Conservation (phyloP, 2,888 invertebrate species). For the Tiphia femorata region DNA sequence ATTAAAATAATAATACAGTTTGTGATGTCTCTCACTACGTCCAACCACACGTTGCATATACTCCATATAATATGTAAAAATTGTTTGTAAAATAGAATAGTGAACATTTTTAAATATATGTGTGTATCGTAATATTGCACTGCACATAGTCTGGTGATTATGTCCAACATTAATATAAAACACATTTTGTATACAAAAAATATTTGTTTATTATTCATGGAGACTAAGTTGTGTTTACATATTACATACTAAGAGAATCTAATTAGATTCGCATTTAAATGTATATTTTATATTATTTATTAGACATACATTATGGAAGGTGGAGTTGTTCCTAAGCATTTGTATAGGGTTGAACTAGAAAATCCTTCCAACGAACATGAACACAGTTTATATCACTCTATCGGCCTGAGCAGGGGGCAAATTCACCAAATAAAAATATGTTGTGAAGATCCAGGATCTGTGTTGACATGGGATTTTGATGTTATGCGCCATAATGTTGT, state of each 20-base stretch:
- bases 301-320: constrained; percentile 89
- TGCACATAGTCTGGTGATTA: too few relatives aligned
- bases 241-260: too few relatives aligned
- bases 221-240: too few relatives aligned
- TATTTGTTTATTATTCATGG: too few relatives aligned
- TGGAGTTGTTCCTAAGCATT: constrained; percentile 88
- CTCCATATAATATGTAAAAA: not conserved
- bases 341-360: constrained; percentile 75
- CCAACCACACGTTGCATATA: too few relatives aligned
- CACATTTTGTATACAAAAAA: constrained; percentile 1
- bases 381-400: constrained; percentile 80
- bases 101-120: too few relatives aligned
- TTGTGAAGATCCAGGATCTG: constrained; percentile 87
- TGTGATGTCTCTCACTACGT: constrained; percentile 1
- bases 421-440: constrained; percentile 83
- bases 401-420: constrained; percentile 78
- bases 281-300: constrained; percentile 36
- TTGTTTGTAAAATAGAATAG: not conserved
- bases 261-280: not conserved
- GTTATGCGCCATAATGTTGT: constrained; percentile 89
- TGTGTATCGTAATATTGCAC: too few relatives aligned
- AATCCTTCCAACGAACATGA: constrained; percentile 69
- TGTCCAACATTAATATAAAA: too few relatives aligned
- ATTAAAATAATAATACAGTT: not conserved
- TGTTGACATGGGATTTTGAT: constrained; percentile 97